Conservation (phyloP, 2,113 vertebrate genomes). For the Vombatus ursinus region DNA sequence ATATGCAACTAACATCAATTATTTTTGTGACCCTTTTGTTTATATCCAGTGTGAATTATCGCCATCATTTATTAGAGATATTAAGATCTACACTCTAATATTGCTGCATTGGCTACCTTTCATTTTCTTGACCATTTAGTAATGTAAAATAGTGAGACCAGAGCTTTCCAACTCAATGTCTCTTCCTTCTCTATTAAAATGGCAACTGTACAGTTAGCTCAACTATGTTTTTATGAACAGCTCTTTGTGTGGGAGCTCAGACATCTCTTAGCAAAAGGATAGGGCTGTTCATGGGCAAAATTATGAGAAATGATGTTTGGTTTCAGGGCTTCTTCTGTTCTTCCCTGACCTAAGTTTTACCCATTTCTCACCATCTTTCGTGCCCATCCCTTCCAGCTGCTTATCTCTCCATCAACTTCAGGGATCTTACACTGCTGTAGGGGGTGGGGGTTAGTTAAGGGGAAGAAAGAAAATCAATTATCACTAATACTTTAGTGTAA, state of each 20-base stretch:
- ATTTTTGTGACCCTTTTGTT: background rate
- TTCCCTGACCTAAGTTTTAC: background rate
- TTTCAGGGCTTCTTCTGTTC: background rate
- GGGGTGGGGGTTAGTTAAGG: no score
- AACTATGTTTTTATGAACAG: background rate
- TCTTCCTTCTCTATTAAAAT: background rate
- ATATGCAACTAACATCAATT: conserved; percentile 1
- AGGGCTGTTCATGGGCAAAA: background rate
- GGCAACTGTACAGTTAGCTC: background rate
- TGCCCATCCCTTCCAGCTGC: background rate
- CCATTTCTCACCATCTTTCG: background rate
- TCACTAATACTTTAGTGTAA: background rate
- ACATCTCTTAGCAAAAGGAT: background rate
- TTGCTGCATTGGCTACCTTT: background rate
- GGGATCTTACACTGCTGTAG: background rate
- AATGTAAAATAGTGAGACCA: background rate
- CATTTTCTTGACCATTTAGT: background rate
- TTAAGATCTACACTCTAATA: background rate
- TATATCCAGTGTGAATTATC: conserved; percentile 30
- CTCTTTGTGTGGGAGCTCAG: background rate
- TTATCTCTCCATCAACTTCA: accelerated
- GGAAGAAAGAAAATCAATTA: background rate
- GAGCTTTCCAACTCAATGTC: background rate
- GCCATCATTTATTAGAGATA: background rate
- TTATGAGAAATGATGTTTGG: background rate